These are phyloP conservation scores for Cygnus buccinator DNA, from an alignment of 2,113 vertebrate species.

Conservation along the genomic window DNA sequence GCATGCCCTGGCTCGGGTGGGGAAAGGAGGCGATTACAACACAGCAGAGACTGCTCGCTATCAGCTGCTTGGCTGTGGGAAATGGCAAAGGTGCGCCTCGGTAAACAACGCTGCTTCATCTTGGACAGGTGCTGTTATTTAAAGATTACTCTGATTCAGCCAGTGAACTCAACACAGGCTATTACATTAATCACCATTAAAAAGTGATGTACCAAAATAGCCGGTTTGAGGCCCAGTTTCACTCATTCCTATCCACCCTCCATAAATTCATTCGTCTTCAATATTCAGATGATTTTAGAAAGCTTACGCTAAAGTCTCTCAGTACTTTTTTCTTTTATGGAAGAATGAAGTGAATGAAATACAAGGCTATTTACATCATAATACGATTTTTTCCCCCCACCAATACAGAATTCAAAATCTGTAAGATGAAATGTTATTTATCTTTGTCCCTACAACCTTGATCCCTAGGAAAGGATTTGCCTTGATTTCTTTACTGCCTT, in stretches of 20 bases:
- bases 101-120: neutral
- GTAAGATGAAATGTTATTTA: neutral
- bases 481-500: constrained; percentile 5
- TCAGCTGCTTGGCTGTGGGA: neutral
- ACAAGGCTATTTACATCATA: neutral
- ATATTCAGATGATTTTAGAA: neutral
- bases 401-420: neutral
- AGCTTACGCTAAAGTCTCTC: neutral
- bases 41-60: neutral
- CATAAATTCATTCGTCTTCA: neutral
- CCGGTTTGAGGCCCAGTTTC: neutral
- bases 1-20: neutral
- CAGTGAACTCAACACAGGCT: neutral
- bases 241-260: neutral
- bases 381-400: neutral
- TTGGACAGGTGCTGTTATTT: neutral
- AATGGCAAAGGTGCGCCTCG: neutral
- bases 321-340: neutral
- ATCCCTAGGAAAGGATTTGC: neutral
- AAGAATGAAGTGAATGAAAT: neutral
- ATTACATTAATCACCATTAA: neutral
- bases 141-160: neutral
- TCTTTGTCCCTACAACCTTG: neutral
- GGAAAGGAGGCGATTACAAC: rapidly evolving
- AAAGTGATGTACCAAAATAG: neutral